Base-by-base conservation (phyloP, 2,888 invertebrate species). In the Hecatera dysodea region DNA sequence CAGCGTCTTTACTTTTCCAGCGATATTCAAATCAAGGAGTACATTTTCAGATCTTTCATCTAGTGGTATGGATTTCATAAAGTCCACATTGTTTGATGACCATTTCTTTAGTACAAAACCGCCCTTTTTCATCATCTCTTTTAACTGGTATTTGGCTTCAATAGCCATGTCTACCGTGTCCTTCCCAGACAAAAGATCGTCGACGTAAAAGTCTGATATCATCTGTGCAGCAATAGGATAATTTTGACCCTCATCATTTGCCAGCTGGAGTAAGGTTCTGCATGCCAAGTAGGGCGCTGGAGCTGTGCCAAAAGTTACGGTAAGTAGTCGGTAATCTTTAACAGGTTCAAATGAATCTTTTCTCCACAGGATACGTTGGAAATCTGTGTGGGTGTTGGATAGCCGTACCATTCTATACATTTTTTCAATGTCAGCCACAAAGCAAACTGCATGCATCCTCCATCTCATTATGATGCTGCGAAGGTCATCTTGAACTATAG, bases 331-430 rank as follows among this genome's bases (percentile, higher is more conserved):
- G 22, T 70, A 78, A 15, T 73, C 66, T 22, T 77, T 56, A 11
- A 69, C 36, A 9, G 46, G 46, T 15, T 69, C 44, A 3, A 75
- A 78, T 63, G 56, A 5, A 24, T 62, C 39, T 15, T 19, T 48
- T 55, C 66, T 57, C 75, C 71, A 71, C 29, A 75, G 42, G 1
- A 75, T 55, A 22, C 67, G 44, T 27, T 71, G 71, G 29, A 29
- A 29, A 29, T 29, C 29, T 7, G 29, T 29, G 7, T 29, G 29
- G 7, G 29, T 7, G 4, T 29, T 68, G 19, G 42, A 36, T 17
- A 46, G 78, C 75, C 29, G 72, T 69, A 39, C 70, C 76, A 71
- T 42, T 46, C 88, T 59, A 39, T 88, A 88, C 87, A 89, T 89
- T 67, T 87, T 83, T 42, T 71, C 29, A 4, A 88, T 78, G 52